phyloP scores from a whole-genome alignment of 2,888 invertebrate genomes.

The Nemurella pictetii region DNA sequence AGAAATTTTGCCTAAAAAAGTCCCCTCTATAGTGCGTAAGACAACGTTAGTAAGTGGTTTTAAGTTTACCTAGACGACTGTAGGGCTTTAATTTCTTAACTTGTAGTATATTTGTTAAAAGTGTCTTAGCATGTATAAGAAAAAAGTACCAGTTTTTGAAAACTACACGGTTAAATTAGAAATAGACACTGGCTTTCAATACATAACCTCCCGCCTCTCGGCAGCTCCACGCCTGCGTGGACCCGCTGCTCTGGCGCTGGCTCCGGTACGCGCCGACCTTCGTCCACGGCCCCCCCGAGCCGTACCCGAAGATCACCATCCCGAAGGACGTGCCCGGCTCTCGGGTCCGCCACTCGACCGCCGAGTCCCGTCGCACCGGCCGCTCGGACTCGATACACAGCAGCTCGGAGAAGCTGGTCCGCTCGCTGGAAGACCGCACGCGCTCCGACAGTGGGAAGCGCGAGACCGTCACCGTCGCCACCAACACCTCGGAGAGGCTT shows the following conservation, averaged over 20 bases:
- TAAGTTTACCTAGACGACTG: no score
- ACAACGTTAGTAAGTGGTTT: no score
- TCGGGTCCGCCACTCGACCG: not conserved
- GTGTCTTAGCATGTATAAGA: no score
- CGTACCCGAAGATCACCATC: not conserved
- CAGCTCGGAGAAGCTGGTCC: constrained; percentile 51
- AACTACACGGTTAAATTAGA: no score
- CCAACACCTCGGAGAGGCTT: not conserved
- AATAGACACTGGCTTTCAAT: not conserved
- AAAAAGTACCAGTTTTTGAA: no score
- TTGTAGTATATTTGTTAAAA: no score
- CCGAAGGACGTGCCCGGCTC: not conserved
- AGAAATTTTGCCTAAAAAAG: no score
- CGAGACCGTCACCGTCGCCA: constrained; percentile 13
- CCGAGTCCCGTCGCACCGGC: constrained; percentile 50
- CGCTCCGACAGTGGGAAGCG: constrained; percentile 7
- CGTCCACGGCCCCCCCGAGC: not conserved
- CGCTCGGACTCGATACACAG: constrained; percentile 57
- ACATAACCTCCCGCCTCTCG: no score
- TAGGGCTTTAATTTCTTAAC: no score
- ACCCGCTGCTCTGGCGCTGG: constrained; percentile 68
- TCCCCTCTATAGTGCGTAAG: no score
- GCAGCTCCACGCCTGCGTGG: constrained; percentile 53
- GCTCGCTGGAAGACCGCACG: not conserved
- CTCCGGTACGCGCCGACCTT: constrained; percentile 56